Conservation (phyloP, 2,113 vertebrate genomes). For the Zosterops borbonicus region DNA sequence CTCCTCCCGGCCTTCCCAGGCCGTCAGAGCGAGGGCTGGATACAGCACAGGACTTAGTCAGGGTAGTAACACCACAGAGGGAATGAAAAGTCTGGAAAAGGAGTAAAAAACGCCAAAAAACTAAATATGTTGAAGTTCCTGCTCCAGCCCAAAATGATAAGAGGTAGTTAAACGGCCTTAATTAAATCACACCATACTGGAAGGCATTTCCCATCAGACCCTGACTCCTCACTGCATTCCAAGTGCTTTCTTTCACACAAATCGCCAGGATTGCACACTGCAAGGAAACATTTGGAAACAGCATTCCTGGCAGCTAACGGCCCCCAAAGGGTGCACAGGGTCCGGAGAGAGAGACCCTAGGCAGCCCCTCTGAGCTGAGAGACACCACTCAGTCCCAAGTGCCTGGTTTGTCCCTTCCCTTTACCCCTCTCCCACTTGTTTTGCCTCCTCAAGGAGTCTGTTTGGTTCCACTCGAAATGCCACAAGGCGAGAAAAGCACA, state of each 20-base stretch:
- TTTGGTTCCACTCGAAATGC: background rate
- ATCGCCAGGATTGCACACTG: no score
- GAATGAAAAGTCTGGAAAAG: background rate
- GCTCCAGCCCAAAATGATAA: background rate
- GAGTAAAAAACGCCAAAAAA: accelerated
- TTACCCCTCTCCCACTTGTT: background rate
- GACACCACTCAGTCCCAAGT: background rate
- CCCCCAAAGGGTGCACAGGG: background rate
- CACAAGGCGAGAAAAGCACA: background rate
- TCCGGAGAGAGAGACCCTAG: background rate
- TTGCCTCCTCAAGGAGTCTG: background rate
- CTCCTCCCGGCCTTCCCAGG: accelerated
- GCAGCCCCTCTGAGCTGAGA: background rate
- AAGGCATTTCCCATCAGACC: background rate
- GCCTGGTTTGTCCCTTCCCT: background rate
- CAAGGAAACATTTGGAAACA: background rate
- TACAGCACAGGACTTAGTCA: no score
- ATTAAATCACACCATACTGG: background rate
- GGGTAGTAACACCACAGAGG: background rate
- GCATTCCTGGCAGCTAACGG: background rate
- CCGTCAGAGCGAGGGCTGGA: accelerated
- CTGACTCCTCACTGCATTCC: background rate
- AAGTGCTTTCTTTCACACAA: background rate
- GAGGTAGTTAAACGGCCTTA: background rate
- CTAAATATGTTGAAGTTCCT: background rate